phyloP scores from a whole-genome alignment of 2,797 vertebrate species.

The Discoglossus pictus region DNA sequence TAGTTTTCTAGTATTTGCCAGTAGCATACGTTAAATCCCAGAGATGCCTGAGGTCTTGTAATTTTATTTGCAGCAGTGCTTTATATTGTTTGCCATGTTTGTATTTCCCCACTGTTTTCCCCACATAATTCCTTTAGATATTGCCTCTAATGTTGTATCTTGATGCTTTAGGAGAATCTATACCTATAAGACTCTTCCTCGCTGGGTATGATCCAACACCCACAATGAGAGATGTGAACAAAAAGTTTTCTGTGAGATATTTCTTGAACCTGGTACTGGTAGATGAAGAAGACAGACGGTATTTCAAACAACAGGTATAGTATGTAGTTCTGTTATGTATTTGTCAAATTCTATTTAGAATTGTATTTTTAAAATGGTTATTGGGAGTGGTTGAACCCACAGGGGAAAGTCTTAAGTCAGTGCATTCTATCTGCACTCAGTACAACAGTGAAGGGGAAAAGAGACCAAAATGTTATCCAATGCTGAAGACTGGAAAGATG shows the following conservation, averaged over 20 bases:
- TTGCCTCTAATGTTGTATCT: background rate
- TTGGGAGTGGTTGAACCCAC: too few relatives aligned
- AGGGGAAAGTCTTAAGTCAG: too few relatives aligned
- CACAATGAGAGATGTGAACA: slow-evolving; percentile 98
- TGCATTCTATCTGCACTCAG: too few relatives aligned
- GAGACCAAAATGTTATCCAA: too few relatives aligned
- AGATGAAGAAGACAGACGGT: slow-evolving; percentile 97
- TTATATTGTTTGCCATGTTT: too few relatives aligned
- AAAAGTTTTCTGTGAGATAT: slow-evolving; percentile 98
- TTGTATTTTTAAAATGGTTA: background rate
- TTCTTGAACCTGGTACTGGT: slow-evolving; percentile 97
- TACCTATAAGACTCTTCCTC: slow-evolving; percentile 95
- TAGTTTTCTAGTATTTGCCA: too few relatives aligned
- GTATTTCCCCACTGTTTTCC: background rate
- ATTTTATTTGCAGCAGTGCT: too few relatives aligned
- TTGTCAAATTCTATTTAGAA: background rate
- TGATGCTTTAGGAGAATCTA: slow-evolving; percentile 84
- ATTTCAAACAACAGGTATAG: slow-evolving; percentile 97
- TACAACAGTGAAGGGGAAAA: too few relatives aligned
- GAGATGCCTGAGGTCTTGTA: too few relatives aligned
- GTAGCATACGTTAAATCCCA: too few relatives aligned
- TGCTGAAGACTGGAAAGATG: too few relatives aligned
- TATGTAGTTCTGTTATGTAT: background rate
- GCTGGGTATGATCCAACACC: slow-evolving; percentile 94
- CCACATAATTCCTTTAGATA: background rate